Base-by-base conservation (phyloP, 2,888 invertebrate genomes). In the Deilephila porcellus region DNA sequence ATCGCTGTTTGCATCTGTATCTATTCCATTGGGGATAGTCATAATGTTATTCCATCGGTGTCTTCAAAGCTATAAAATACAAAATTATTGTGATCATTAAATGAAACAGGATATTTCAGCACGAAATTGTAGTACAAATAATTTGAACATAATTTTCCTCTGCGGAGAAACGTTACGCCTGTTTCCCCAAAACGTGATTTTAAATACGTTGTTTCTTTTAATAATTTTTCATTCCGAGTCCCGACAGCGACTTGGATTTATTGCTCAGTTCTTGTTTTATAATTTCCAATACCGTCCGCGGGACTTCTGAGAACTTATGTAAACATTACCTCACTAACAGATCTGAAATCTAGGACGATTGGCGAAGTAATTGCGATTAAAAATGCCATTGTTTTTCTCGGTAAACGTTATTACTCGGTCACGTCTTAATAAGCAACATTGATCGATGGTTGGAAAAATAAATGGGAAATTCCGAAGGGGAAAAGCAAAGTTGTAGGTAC, bases 211-310 rank as follows among this genome's bases (percentile, higher is more conserved):
- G 52, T 67, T 67, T 67, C 67, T 67, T 67, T 52, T 67, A 29
- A 67, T 67, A 67, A 67, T 67, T 52, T 67, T 52, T 67, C 67
- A 52, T 67, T 67, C 52, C 45, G 67, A 67, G 45, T 67, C 52
- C 67, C 52, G 64, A 20, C 45, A 2, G 67, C 25, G 67, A 67
- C 67, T 67, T 67, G 67, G 45, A 67, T 67, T 67, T 67, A 67
- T 67, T 67, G 52, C 67, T 45, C 67, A 52, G 45, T 25, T 67
- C 67, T 67, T 67, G 67, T 52, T 25, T 67, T 52, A 52, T 14
- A 45, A 52, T 67, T 67, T 67, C 67, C 52, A 67, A 45, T 45
- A n/a, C 19, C 56, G 64, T 64, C 17, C 17, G 5, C 6, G 37
- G 45, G 52, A 20, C 45, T 67, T 67, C 67, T 29, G 5, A 67